Conservation (phyloP, 2,888 invertebrate species). For the Tenthredo distinguenda region DNA sequence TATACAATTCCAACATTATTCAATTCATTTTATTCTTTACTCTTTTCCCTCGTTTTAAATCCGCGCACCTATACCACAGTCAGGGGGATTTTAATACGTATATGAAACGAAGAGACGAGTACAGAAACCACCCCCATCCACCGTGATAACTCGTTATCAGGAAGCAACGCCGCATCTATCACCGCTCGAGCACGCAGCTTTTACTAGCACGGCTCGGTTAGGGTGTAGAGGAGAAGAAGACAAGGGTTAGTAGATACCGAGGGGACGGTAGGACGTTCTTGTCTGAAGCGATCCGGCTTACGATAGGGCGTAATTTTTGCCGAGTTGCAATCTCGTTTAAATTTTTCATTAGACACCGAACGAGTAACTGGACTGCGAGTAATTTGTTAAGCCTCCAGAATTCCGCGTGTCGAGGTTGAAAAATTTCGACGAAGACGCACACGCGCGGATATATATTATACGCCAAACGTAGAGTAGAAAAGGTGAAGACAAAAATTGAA, state of each 20-base stretch:
- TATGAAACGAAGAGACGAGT: background rate
- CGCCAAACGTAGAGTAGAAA: background rate
- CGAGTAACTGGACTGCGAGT: constrained; percentile 29
- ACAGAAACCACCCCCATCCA: background rate
- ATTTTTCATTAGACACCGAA: constrained; percentile 45
- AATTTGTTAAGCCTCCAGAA: constrained; percentile 35
- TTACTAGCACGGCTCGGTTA: constrained; percentile 26
- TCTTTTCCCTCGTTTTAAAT: background rate
- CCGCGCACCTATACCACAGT: background rate
- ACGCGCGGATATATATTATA: background rate
- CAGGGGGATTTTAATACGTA: background rate
- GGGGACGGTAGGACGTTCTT: constrained; percentile 40
- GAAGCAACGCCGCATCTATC: constrained; percentile 44
- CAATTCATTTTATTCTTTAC: no score
- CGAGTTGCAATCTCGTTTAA: constrained; percentile 50
- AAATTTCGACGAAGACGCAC: background rate
- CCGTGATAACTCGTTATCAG: constrained; percentile 51
- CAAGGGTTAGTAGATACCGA: constrained; percentile 52
- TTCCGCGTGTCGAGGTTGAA: constrained; percentile 34
- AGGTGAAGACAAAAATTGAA: constrained; percentile 13
- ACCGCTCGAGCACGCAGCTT: constrained; percentile 48
- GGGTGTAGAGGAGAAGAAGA: constrained; percentile 33
- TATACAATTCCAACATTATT: background rate
- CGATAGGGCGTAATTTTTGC: constrained; percentile 49
- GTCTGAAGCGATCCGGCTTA: constrained; percentile 54